Evolutionary conservation across 2,797 vertebrate genomes (phyloP).

Genomic region (Leptodactylus fallax): DNA sequence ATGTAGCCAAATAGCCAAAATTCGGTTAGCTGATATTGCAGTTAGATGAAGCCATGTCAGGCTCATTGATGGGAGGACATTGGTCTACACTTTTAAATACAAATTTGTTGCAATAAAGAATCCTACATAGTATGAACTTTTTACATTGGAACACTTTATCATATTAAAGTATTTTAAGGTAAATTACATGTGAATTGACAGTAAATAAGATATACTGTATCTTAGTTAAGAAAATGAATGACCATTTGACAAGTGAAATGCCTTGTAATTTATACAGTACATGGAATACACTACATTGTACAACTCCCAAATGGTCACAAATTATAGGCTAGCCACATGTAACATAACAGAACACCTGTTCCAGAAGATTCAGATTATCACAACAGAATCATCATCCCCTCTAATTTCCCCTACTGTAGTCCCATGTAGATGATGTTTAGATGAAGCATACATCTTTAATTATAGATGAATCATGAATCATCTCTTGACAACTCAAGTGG

Average conservation of each 20-base stretch:
- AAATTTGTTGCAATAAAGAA: too few species aligned
- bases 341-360: constrained; percentile 14
- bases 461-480: not conserved
- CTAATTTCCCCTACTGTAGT: not conserved
- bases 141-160: not conserved
- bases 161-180: not conserved
- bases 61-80: too few species aligned
- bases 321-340: not conserved
- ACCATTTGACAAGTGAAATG: constrained; percentile 14
- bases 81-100: too few species aligned
- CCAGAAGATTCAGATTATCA: not conserved
- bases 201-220: not conserved
- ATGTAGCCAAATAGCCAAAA: too few species aligned
- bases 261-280: not conserved
- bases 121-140: not conserved
- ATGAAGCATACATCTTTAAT: not conserved
- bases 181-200: not conserved
- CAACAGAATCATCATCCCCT: not conserved
- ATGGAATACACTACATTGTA: not conserved
- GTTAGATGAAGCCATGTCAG: too few species aligned
- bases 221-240: not conserved
- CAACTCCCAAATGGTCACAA: constrained; percentile 4
- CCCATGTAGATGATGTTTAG: constrained; percentile 1
- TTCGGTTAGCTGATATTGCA: too few species aligned
- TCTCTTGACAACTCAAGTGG: not conserved